A percentile compares a stretch with the other conserved stretches of the same genome.
These are phyloP conservation scores for Pelecanus crispus DNA, from an alignment of 2,113 vertebrate genomes.

Conservation along the genomic window DNA sequence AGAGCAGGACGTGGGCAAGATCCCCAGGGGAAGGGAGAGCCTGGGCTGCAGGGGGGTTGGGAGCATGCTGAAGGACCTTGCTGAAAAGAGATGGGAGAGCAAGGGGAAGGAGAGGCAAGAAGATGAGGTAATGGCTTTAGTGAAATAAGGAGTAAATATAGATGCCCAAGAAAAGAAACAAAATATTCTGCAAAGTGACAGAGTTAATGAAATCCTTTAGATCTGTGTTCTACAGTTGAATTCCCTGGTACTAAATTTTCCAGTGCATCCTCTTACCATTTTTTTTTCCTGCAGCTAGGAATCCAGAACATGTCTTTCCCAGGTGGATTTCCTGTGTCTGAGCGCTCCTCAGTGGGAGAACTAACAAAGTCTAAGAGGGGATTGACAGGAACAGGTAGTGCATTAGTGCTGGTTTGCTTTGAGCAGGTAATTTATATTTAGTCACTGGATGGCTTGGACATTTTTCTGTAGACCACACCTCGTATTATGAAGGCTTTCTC, in stretches of 20 bases:
- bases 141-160: not conserved
- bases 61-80: not conserved
- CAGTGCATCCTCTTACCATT: not conserved
- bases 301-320: not conserved
- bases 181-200: not conserved
- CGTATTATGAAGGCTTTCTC: not conserved
- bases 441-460: not conserved
- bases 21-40: not conserved
- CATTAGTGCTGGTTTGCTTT: not conserved
- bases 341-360: not conserved
- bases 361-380: not conserved
- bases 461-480: not conserved
- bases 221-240: not conserved
- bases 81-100: not conserved
- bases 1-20: not conserved
- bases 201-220: not conserved
- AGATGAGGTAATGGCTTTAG: not conserved
- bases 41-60: not conserved
- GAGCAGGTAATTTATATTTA: not conserved
- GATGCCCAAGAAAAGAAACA: not conserved
- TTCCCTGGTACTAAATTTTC: not conserved
- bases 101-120: not conserved
- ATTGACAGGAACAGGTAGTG: not conserved
- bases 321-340: not conserved
- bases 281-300: not conserved